These are phyloP conservation scores for Clarias batrachus DNA, from an alignment of 2,113 vertebrate genomes.

Conservation along the genomic window DNA sequence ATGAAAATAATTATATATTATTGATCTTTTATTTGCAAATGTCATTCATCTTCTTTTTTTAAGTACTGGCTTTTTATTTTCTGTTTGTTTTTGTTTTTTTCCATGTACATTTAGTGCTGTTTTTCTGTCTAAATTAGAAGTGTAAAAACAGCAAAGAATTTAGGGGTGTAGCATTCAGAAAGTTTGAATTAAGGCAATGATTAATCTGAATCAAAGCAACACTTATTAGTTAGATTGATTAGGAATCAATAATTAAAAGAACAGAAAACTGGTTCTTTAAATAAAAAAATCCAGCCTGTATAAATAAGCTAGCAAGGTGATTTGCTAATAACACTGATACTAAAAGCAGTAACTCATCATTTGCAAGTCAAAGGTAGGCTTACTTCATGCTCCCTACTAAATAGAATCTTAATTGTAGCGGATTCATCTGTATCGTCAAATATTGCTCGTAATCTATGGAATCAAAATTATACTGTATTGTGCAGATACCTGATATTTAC, in stretches of 20 bases:
- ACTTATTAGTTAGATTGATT: neutral
- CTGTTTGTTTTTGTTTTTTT: conserved; percentile 29
- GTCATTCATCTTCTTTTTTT: neutral
- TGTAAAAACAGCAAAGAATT: conserved; percentile 13
- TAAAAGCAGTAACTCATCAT: neutral
- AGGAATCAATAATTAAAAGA: neutral
- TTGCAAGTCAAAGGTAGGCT: neutral
- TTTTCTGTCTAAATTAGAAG: conserved; percentile 47
- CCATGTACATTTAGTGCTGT: conserved; percentile 32
- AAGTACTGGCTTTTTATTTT: conserved; percentile 35
- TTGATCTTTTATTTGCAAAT: conserved; percentile 9
- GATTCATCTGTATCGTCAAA: neutral
- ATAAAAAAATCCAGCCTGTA: neutral
- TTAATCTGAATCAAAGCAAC: neutral
- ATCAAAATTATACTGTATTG: neutral
- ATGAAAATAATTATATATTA: conserved; percentile 12
- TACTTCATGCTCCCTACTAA: neutral
- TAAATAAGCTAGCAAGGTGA: neutral
- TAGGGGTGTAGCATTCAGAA: neutral
- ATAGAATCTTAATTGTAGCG: neutral
- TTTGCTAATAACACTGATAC: neutral
- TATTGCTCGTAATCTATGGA: neutral
- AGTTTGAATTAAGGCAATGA: too few species aligned
- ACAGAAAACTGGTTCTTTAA: neutral
- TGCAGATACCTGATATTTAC: neutral